Evolutionary conservation across 2,113 vertebrate species (phyloP).

Genomic region (Thunnus thynnus): DNA sequence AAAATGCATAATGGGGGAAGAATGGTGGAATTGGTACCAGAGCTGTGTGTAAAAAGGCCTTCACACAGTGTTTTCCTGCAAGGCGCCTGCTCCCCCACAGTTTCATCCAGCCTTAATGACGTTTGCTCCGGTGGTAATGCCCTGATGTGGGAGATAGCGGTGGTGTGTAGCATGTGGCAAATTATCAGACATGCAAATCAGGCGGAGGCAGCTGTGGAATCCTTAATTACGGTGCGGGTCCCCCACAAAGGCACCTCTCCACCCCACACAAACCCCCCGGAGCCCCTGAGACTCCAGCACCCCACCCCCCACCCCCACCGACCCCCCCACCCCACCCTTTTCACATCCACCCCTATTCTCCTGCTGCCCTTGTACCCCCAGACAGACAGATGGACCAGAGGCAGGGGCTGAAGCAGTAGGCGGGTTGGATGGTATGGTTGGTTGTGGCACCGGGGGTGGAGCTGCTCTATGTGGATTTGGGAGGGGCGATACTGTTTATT

Average conservation of each 20-base stretch:
- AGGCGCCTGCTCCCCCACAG: conserved; percentile 62
- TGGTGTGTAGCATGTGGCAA: conserved; percentile 80
- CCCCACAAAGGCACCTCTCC: conserved; percentile 78
- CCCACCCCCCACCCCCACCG: conserved; percentile 20
- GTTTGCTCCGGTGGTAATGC: conserved; percentile 72
- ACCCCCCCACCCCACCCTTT: conserved; percentile 15
- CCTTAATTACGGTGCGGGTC: conserved; percentile 78
- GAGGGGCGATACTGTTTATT: conserved; percentile 64
- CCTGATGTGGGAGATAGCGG: conserved; percentile 77
- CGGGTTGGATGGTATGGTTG: conserved; percentile 55
- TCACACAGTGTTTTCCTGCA: conserved; percentile 57
- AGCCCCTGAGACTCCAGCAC: conserved; percentile 56
- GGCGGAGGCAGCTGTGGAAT: conserved; percentile 82
- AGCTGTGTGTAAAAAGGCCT: conserved; percentile 38
- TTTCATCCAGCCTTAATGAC: conserved; percentile 72
- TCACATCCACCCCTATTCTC: conserved; percentile 48
- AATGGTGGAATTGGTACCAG: conserved; percentile 27
- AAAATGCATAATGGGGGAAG: conserved; percentile 1
- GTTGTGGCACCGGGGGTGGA: conserved; percentile 44
- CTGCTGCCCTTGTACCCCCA: conserved; percentile 69
- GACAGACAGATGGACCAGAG: conserved; percentile 81
- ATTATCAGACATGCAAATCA: conserved; percentile 86
- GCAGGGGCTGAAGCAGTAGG: conserved; percentile 57
- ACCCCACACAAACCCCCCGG: conserved; percentile 33
- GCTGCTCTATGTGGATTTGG: conserved; percentile 43